phyloP scores from a whole-genome alignment of 2,797 vertebrate genomes.

The Pempheris klunzingeri region DNA sequence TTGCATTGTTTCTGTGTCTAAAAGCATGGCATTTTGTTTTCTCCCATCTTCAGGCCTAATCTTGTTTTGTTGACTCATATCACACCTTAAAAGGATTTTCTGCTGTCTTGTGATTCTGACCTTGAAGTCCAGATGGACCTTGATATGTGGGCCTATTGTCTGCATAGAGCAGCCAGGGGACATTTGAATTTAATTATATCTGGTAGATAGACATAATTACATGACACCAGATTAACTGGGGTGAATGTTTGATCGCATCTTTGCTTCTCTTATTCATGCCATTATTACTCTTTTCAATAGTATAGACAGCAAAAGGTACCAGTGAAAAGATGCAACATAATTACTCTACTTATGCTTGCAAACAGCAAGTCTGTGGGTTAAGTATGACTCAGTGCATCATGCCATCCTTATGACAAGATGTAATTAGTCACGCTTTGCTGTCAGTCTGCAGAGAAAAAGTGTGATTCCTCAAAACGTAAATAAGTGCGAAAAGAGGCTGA shows the following conservation, averaged over 20 bases:
- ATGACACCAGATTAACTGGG: slow-evolving; percentile 25
- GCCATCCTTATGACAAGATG: slow-evolving; percentile 20
- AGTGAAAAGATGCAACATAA: slow-evolving; percentile 8
- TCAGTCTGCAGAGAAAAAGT: slow-evolving; percentile 9
- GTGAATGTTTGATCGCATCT: slow-evolving; percentile 24
- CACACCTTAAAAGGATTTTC: slow-evolving; percentile 43
- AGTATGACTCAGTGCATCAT: slow-evolving; percentile 47
- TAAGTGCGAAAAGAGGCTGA: slow-evolving; percentile 15
- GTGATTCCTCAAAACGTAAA: slow-evolving; percentile 15
- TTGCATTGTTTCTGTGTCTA: background rate
- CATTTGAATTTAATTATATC: slow-evolving; percentile 45
- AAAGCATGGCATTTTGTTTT: slow-evolving; percentile 10
- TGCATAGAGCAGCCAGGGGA: slow-evolving; percentile 22
- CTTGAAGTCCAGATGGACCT: slow-evolving; percentile 38
- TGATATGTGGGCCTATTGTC: slow-evolving; percentile 16
- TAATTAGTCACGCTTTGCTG: slow-evolving; percentile 23
- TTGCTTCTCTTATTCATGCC: slow-evolving; percentile 19
- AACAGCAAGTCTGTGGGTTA: slow-evolving; percentile 18
- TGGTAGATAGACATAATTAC: slow-evolving; percentile 23
- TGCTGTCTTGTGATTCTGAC: slow-evolving; percentile 52
- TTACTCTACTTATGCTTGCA: slow-evolving; percentile 12
- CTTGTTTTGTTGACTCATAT: slow-evolving; percentile 49
- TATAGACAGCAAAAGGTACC: background rate
- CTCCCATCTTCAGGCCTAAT: slow-evolving; percentile 25
- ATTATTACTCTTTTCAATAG: slow-evolving; percentile 1